phyloP scores from a whole-genome alignment of 2,113 vertebrate genomes.

The Erpornis zantholeuca region DNA sequence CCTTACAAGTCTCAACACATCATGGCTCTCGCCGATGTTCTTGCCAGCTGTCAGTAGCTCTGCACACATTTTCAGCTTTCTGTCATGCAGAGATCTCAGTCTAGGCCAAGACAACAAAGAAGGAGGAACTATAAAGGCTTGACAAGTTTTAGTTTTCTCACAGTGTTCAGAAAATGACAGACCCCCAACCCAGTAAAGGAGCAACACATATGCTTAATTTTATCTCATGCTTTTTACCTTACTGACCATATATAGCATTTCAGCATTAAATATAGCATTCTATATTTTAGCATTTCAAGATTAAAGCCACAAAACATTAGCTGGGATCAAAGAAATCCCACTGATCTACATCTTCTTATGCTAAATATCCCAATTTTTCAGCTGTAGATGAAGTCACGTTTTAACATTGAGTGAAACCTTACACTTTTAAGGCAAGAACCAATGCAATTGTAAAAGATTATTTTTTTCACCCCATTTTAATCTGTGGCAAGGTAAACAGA shows the following conservation, averaged over 20 bases:
- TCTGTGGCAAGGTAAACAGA: neutral
- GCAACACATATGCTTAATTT: neutral
- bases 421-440: neutral
- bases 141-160: neutral
- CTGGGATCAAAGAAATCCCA: neutral
- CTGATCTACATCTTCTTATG: neutral
- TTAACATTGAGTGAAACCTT: neutral
- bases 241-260: neutral
- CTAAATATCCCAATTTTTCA: neutral
- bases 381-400: neutral
- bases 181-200: neutral
- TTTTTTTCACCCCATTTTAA: neutral
- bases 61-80: neutral
- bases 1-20: neutral
- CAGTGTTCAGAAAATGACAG: neutral
- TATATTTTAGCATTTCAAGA: neutral
- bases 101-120: neutral
- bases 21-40: neutral
- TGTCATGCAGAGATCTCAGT: neutral
- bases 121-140: neutral
- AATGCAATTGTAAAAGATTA: neutral
- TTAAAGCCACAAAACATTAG: neutral
- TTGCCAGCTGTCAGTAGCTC: neutral
- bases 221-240: neutral
- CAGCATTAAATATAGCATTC: too few relatives aligned